Evolutionary conservation across 2,797 vertebrate species (phyloP), one percentile per base, ranked within the genome.

Genomic region (Acridotheres tristis): DNA sequence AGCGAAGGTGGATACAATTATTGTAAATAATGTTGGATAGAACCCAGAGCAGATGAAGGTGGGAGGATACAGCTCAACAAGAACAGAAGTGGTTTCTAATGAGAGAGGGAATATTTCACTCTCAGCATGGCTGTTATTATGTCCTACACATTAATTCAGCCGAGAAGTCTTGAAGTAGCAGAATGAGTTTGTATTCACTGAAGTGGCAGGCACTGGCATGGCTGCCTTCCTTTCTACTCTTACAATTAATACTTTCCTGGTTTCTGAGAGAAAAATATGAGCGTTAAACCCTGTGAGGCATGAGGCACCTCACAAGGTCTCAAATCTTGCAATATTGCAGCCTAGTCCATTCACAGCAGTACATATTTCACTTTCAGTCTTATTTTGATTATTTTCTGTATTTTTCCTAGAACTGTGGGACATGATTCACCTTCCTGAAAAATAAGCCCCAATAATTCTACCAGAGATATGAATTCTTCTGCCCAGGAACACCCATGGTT

Each of bases 31-130:
- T 62, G 81, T 51, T 89, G 92, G 89, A 89, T 85, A 75, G 82
- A 95, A 78, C 87, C 79, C 78, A 78, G 90, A 74, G 58, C 78
- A 96, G 88, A 93, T 65, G 90, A 94, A 94, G 84, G 89, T 92
- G 89, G 92, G 84, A 94, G 90, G 94, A 93, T 89, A 93, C 89
- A 96, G 89, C 87, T 96, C 94, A 94, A 92, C 87, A 92, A 94
- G 92, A 94, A 91, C 73, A 96, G 95, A 96, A 95, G 95, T 95
- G 96, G 78, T 94, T 97, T 89, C 94, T 97, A 94, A 96, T 92
- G 89, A 96, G 90, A 89, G 81, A 85, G 75, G 78, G 92, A 93
- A 93, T 93, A 89, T 94, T 94, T 96, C 75, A 62, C 89, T 90
- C 94, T 91, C 94, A 96, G 94, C 90, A 94, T 88, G 90, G 85